Evolutionary conservation across 1,140 invertebrate species (phyloP), one percentile per base, ranked within the genome.

Genomic region (Bilobella aurantiaca): DNA sequence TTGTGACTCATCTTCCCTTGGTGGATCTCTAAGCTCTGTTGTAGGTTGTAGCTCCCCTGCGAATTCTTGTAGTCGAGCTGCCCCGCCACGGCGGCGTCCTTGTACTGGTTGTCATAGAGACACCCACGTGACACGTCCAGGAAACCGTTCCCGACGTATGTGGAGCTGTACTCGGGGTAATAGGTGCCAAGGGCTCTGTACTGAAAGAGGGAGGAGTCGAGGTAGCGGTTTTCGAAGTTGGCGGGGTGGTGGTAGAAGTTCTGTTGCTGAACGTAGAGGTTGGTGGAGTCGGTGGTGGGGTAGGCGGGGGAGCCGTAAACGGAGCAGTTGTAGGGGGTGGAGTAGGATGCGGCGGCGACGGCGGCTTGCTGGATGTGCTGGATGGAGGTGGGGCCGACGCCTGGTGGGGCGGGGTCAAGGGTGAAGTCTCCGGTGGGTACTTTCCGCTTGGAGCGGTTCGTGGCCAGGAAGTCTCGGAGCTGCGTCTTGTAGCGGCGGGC

Each of bases 401-500:
- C 53, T 12, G 27, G n/a, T 28, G 58, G 28, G 8, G n/a, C n/a
- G n/a, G 28, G 18, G 23, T 31, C 58, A 12, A 14, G 59, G 63
- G 60, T 62, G 28, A 21, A 32, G 18, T 12, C 56, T 58, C 28
- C 64, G 5, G 25, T 28, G 25, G 86, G 81, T 28, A 89, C 79
- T 80, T 93, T 92, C 74, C 91, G 83, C 76, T 96, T 96, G 64
- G 88, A 90, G 62, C 91, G 83, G 76, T 91, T 94, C 1, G 90
- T 93, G 3, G 91, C 93, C 3, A 96, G 79, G 75, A 95, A 94
- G 78, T 96, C 93, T 31, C 91, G 80, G 2, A 94, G 80, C 77
- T 95, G 92, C 3, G 91, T 93, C 77, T 96, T 96, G 77, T 94
- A 94, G 71, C 93, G 81, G 29, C 90, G 82, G 68, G 91, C 89